phyloP scores from a whole-genome alignment of 2,113 vertebrate species.

The Aptenodytes forsteri region DNA sequence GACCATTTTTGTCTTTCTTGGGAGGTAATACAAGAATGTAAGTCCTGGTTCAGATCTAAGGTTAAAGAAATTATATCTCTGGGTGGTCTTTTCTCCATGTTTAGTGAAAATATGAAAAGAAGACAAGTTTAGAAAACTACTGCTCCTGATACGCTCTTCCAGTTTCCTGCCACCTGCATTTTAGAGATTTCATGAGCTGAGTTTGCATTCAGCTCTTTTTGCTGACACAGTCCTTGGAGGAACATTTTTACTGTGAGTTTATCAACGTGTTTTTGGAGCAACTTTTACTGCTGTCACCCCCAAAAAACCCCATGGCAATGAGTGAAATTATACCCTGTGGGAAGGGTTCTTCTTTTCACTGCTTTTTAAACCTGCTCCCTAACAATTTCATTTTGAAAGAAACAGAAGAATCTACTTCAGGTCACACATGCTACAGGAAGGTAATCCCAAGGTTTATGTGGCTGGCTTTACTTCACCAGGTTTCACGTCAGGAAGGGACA shows the following conservation, averaged over 20 bases:
- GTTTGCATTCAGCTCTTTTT: neutral
- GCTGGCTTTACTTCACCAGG: neutral
- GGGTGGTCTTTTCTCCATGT: neutral
- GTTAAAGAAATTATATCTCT: neutral
- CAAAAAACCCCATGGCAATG: rapidly evolving
- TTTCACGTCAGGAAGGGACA: neutral
- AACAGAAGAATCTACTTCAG: neutral
- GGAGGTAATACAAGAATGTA: neutral
- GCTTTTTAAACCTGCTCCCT: neutral
- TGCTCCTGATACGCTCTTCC: neutral
- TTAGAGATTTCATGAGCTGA: neutral
- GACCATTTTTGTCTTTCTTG: neutral
- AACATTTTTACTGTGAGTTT: neutral
- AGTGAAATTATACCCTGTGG: neutral
- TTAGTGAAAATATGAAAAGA: neutral
- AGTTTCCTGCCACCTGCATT: neutral
- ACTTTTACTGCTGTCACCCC: neutral
- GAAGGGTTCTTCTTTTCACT: neutral
- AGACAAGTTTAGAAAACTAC: neutral
- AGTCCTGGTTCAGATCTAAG: neutral
- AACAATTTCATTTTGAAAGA: neutral
- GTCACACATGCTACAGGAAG: rapidly evolving
- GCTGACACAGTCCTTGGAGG: neutral
- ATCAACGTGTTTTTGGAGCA: neutral
- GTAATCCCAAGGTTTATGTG: neutral